These are phyloP conservation scores for Amphiprion percula DNA, from an alignment of 2,113 vertebrate species.

Conservation along the genomic window DNA sequence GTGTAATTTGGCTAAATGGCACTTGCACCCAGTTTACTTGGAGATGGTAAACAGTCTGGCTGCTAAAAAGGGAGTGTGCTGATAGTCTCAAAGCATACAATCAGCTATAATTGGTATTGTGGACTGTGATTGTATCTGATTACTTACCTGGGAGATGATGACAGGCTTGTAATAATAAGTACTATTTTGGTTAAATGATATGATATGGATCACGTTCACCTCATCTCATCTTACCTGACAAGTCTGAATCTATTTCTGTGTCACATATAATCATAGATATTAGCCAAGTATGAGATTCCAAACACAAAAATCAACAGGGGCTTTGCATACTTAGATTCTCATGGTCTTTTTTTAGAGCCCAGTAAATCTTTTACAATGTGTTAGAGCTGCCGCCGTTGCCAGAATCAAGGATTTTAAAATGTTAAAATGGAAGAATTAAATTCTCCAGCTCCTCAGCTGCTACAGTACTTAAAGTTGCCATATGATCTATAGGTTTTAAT, in stretches of 20 bases:
- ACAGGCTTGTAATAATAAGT: slow-evolving; percentile 47
- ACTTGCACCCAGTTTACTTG: slow-evolving; percentile 70
- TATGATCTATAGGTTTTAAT: slow-evolving; percentile 2
- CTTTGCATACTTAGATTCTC: slow-evolving; percentile 10
- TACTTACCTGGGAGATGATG: slow-evolving; percentile 71
- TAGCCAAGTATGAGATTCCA: background rate
- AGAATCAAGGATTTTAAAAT: slow-evolving; percentile 16
- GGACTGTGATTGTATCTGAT: slow-evolving; percentile 45
- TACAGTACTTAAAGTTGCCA: background rate
- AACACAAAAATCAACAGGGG: background rate
- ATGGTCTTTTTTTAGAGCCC: slow-evolving; percentile 1
- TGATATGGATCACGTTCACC: slow-evolving; percentile 23
- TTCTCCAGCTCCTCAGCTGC: slow-evolving; percentile 9
- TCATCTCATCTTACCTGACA: slow-evolving; percentile 4
- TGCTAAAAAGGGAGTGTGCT: slow-evolving; percentile 71
- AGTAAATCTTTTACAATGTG: slow-evolving; percentile 67
- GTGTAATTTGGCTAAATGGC: slow-evolving; percentile 84
- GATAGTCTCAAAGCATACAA: slow-evolving; percentile 67
- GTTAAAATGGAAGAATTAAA: slow-evolving; percentile 34
- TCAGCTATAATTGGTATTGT: slow-evolving; percentile 78
- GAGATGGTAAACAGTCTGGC: slow-evolving; percentile 79
- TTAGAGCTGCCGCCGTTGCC: slow-evolving; percentile 22
- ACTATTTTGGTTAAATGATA: slow-evolving; percentile 32
- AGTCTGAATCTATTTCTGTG: background rate
- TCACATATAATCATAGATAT: slow-evolving; percentile 3